Percentiles rank a stretch among this genome's conserved stretches.
These are phyloP conservation scores for Psilopogon haemacephalus DNA, from an alignment of 2,113 vertebrate genomes.

Conservation along the genomic window DNA sequence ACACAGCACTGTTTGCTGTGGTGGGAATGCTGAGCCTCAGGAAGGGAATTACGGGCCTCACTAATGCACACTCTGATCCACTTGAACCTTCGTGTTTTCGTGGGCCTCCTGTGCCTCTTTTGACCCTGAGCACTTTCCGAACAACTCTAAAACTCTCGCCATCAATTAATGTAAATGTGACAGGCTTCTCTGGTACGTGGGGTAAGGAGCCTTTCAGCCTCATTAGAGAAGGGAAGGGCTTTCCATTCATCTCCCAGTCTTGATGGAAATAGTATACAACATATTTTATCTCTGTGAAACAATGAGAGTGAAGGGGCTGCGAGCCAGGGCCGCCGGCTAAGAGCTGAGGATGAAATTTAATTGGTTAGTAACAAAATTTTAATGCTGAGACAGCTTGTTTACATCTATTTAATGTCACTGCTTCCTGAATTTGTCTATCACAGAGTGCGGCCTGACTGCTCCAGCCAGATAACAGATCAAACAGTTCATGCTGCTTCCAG, in stretches of 20 bases:
- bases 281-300: constrained; percentile 52
- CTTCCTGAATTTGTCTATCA: constrained; percentile 62
- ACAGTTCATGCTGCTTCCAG: background rate
- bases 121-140: background rate
- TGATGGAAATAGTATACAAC: constrained; percentile 50
- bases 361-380: constrained; percentile 69
- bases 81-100: background rate
- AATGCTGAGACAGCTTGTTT: constrained; percentile 71
- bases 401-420: constrained; percentile 67
- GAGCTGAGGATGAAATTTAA: constrained; percentile 67
- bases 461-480: constrained; percentile 49
- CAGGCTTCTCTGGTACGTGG: constrained; percentile 22
- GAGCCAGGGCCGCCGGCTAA: constrained; percentile 56
- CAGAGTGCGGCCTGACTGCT: constrained; percentile 59
- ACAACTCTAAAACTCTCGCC: constrained; percentile 28
- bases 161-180: constrained; percentile 58
- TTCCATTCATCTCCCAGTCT: constrained; percentile 42
- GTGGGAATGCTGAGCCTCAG: background rate
- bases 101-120: background rate
- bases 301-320: constrained; percentile 35
- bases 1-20: background rate
- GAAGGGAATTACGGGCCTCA: background rate
- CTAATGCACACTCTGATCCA: background rate
- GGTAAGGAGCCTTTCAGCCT: constrained; percentile 59
- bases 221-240: constrained; percentile 41